Evolutionary conservation across 2,113 vertebrate species (phyloP).

Genomic region (Callipepla californica): DNA sequence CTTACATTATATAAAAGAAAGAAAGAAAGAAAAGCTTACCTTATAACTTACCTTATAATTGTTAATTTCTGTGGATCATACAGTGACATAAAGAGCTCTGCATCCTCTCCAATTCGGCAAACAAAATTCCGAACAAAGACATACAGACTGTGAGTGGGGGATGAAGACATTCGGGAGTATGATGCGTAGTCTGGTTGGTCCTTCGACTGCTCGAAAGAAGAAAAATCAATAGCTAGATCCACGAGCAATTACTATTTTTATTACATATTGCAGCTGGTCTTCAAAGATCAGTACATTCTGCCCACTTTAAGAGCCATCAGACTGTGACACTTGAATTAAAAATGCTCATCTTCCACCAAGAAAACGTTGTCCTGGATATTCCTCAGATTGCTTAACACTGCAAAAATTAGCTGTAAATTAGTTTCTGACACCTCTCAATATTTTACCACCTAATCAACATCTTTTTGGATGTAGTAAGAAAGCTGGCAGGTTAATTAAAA

Average conservation of each 20-base stretch:
- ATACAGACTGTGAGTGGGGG: slow-evolving; percentile 95
- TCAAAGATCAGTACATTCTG: background rate
- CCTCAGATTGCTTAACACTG: background rate
- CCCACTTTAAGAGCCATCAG: background rate
- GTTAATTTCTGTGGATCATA: slow-evolving; percentile 90
- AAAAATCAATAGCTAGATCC: background rate
- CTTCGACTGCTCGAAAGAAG: slow-evolving; percentile 81
- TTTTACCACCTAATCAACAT: background rate
- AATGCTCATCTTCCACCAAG: background rate
- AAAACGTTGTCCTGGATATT: background rate
- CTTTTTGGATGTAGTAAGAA: background rate
- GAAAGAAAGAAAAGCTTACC: slow-evolving; percentile 69
- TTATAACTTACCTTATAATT: slow-evolving; percentile 96
- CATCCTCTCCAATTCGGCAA: slow-evolving; percentile 95
- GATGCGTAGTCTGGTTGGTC: slow-evolving; percentile 89
- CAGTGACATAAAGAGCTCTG: slow-evolving; percentile 97
- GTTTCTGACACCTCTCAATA: background rate
- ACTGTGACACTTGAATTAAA: background rate
- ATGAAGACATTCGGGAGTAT: slow-evolving; percentile 89
- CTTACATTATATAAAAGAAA: background rate
- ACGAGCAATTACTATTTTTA: background rate
- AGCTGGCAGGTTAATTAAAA: background rate
- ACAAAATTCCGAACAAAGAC: slow-evolving; percentile 98
- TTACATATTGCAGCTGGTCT: background rate
- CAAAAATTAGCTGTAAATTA: background rate